phyloP scores from a whole-genome alignment of 2,113 vertebrate genomes.

The Notothenia rossii region DNA sequence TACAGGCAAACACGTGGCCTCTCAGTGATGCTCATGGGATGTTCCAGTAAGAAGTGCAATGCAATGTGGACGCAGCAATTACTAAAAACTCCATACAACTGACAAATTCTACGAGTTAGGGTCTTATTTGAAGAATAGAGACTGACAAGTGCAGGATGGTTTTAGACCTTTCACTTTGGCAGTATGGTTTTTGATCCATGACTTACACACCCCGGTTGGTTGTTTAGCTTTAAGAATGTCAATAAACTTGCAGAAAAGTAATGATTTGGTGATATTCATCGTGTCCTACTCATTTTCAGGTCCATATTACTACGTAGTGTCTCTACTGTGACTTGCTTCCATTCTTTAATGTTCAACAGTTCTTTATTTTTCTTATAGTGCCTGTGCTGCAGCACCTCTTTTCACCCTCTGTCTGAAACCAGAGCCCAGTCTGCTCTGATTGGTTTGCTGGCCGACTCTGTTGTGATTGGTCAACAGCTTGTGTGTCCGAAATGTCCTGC shows the following conservation, averaged over 20 bases:
- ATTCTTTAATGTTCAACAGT: too few species aligned
- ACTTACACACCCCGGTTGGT: background rate
- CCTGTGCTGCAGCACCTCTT: too few species aligned
- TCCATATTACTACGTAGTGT: too few species aligned
- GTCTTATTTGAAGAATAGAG: background rate
- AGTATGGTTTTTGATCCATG: background rate
- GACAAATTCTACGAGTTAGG: background rate
- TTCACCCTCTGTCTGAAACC: too few species aligned
- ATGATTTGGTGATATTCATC: constrained; percentile 28
- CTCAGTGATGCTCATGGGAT: background rate
- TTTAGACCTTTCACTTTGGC: constrained; percentile 23
- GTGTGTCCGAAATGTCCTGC: too few species aligned
- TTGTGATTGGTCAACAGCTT: too few species aligned
- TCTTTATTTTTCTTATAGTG: too few species aligned
- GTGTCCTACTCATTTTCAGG: too few species aligned
- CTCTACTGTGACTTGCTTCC: too few species aligned
- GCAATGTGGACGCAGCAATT: background rate
- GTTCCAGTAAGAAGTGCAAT: background rate
- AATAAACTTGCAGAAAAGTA: background rate
- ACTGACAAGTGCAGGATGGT: constrained; percentile 35
- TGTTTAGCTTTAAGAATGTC: constrained; percentile 8
- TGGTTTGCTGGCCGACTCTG: too few species aligned
- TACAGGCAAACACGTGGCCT: constrained; percentile 41
- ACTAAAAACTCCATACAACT: constrained; percentile 5
- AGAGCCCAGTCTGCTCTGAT: too few species aligned